Evolutionary conservation across 2,113 vertebrate genomes (phyloP).

Genomic region (Gulo gulo): DNA sequence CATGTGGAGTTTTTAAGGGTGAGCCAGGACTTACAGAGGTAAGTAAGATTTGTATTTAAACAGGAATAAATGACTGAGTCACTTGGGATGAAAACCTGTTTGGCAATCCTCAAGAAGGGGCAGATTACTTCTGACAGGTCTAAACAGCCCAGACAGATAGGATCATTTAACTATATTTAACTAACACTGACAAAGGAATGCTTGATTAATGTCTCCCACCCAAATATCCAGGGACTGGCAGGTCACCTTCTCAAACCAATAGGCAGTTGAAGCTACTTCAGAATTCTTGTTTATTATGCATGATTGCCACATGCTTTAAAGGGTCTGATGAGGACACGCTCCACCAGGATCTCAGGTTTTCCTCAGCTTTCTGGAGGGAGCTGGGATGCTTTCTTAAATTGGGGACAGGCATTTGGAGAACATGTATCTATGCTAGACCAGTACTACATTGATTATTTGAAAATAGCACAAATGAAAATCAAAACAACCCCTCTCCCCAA

Average conservation of each 20-base stretch:
- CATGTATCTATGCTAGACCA: not conserved
- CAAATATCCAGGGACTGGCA: conserved; percentile 63
- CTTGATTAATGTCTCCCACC: conserved; percentile 71
- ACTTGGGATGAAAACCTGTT: conserved; percentile 71
- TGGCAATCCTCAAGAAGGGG: conserved; percentile 67
- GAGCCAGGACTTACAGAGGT: not conserved
- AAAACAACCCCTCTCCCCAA: not conserved
- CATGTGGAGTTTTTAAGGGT: conserved; percentile 39
- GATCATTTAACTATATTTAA: conserved; percentile 76
- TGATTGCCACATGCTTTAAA: conserved; percentile 66
- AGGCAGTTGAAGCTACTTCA: conserved; percentile 68
- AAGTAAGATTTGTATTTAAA: conserved; percentile 57
- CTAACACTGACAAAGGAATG: conserved; percentile 64
- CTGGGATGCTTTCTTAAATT: conserved; percentile 10
- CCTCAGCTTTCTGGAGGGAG: conserved; percentile 60
- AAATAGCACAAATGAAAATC: not conserved
- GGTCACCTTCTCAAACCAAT: conserved; percentile 75
- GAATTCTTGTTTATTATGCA: conserved; percentile 69
- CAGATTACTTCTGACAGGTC: conserved; percentile 74
- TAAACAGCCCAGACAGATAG: conserved; percentile 74
- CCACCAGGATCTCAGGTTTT: conserved; percentile 74
- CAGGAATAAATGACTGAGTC: conserved; percentile 42
- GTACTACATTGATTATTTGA: not conserved
- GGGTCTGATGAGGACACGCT: conserved; percentile 70
- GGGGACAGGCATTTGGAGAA: not conserved